Conservation (phyloP, 2,113 vertebrate species). For the Pitta sordida region DNA sequence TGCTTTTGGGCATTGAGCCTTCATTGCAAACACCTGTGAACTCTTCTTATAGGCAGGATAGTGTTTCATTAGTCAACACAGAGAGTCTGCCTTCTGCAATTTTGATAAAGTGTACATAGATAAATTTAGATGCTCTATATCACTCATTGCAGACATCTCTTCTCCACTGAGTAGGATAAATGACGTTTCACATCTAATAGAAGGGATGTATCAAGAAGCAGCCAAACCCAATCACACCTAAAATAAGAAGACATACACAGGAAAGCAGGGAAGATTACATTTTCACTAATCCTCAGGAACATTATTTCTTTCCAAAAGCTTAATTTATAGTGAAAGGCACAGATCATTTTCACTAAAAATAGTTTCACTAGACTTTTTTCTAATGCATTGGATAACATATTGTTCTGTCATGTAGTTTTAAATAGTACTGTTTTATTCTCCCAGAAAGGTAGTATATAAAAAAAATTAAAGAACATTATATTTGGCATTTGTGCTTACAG, state of each 20-base stretch:
- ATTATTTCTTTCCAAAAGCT: neutral
- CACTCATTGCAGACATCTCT: neutral
- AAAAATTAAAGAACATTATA: neutral
- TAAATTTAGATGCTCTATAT: neutral
- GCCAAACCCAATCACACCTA: neutral
- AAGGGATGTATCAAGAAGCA: neutral
- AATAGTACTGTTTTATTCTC: neutral
- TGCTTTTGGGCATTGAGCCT: neutral
- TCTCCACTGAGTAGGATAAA: neutral
- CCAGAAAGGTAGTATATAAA: neutral
- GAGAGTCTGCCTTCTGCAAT: neutral
- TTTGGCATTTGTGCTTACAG: neutral
- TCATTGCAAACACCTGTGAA: neutral
- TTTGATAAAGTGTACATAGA: neutral
- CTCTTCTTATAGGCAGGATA: neutral
- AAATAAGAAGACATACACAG: neutral
- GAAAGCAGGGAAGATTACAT: neutral
- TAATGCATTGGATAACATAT: neutral
- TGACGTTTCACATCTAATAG: neutral
- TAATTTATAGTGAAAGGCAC: neutral
- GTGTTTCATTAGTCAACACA: neutral
- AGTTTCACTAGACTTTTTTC: neutral
- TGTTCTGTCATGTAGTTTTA: neutral
- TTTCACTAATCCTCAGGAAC: neutral
- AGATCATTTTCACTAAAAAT: neutral